These are phyloP conservation scores for Lytechinus variegatus DNA, from an alignment of 35 echinoderm and acorn worm species.

Conservation along the genomic window DNA sequence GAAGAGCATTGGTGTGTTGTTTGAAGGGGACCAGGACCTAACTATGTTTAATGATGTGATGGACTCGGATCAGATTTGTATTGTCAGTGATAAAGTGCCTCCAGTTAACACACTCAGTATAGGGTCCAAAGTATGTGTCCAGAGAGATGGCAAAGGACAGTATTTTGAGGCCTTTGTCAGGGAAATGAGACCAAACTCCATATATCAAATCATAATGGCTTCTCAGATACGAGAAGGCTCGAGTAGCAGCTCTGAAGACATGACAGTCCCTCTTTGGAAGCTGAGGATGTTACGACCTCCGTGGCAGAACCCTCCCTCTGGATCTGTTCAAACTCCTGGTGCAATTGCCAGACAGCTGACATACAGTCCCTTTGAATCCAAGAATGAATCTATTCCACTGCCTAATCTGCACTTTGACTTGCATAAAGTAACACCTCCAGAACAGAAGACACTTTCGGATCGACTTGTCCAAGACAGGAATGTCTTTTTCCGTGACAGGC, in stretches of 20 bases:
- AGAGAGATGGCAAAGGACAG: constrained; percentile 63
- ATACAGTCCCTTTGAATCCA: constrained; percentile 55
- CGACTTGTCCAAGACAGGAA: constrained; percentile 21
- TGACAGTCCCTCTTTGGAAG: constrained; percentile 78
- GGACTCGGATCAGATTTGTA: constrained; percentile 55
- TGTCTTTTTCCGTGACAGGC: background rate
- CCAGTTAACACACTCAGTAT: constrained; percentile 58
- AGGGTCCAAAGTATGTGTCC: constrained; percentile 75
- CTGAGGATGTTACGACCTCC: constrained; percentile 74
- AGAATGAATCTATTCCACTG: constrained; percentile 12
- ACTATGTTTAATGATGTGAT: constrained; percentile 60
- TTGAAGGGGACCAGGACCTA: constrained; percentile 62
- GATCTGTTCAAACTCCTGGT: constrained; percentile 13
- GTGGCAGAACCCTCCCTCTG: constrained; percentile 63
- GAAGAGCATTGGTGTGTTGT: constrained; percentile 74
- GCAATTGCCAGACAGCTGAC: constrained; percentile 59
- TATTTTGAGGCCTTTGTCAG: constrained; percentile 69
- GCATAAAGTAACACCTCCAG: background rate
- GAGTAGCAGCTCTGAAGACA: constrained; percentile 43
- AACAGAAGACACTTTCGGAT: constrained; percentile 7
- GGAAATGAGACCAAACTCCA: constrained; percentile 47
- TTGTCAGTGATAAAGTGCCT: constrained; percentile 78
- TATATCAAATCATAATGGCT: constrained; percentile 52
- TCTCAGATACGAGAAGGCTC: background rate
- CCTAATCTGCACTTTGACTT: background rate